Evolutionary conservation across 2,888 invertebrate genomes (phyloP).

Genomic region (Lithophane leautieri): DNA sequence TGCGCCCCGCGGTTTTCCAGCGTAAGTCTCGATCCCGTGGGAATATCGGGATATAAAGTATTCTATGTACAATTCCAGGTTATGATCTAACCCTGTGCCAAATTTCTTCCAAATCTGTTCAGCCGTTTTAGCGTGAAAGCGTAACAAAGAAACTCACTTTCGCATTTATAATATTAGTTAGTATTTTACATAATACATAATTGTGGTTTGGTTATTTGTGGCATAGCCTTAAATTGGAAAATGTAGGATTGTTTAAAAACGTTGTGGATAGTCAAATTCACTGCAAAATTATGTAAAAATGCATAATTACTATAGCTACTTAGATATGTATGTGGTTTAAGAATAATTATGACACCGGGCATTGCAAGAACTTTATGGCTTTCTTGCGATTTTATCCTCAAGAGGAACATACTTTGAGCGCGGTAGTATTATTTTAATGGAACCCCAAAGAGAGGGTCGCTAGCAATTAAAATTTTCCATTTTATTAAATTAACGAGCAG

Average conservation of each 20-base stretch:
- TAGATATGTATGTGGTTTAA: conserved; percentile 1
- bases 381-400: conserved; percentile 70
- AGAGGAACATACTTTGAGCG: conserved; percentile 72
- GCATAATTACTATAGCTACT: conserved; percentile 1
- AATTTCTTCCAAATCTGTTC: too few relatives aligned
- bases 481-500: conserved; percentile 81
- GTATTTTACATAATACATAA: not conserved
- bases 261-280: not conserved
- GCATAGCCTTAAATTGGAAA: not conserved
- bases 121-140: too few relatives aligned
- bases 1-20: too few relatives aligned
- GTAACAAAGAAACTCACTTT: too few relatives aligned
- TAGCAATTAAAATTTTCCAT: conserved; percentile 82
- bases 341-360: conserved; percentile 55
- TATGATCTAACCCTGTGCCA: too few relatives aligned
- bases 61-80: too few relatives aligned
- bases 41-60: too few relatives aligned
- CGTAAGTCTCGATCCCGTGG: too few relatives aligned
- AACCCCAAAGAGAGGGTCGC: conserved; percentile 71
- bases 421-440: conserved; percentile 77
- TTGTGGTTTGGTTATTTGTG: not conserved
- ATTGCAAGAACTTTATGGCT: conserved; percentile 61
- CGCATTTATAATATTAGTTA: too few relatives aligned
- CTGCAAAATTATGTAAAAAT: not conserved
- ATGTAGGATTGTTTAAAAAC: not conserved